A percentile compares a stretch with the other conserved stretches of the same genome.
Conservation (phyloP, 2,113 vertebrate genomes). For the Saguinus midas region DNA sequence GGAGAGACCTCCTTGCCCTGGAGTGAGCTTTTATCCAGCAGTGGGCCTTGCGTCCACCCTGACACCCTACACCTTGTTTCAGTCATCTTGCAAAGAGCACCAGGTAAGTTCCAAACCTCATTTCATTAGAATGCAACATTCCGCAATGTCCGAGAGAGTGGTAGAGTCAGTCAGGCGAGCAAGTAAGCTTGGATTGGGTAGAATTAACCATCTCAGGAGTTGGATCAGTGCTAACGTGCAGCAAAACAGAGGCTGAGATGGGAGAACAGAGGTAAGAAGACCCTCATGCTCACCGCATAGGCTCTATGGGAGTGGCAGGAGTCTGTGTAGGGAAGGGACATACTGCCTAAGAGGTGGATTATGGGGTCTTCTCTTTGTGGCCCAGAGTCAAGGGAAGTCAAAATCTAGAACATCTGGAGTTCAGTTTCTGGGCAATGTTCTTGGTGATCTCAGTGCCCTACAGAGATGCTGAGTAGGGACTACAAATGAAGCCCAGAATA, state of each 20-base stretch:
- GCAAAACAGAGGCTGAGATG: background rate
- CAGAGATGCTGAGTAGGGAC: background rate
- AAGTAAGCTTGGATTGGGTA: background rate
- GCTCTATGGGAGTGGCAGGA: rapidly evolving
- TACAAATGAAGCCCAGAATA: background rate
- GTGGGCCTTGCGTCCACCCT: too few relatives aligned
- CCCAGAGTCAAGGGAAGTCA: background rate
- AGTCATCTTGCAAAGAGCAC: background rate
- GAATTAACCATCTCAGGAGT: background rate
- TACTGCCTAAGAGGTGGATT: background rate
- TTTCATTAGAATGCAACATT: background rate
- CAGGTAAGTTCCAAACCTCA: background rate
- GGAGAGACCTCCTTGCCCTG: background rate
- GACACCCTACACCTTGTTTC: background rate
- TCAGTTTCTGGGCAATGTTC: background rate
- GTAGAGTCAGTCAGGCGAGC: background rate
- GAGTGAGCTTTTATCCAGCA: background rate
- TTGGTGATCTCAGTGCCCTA: background rate
- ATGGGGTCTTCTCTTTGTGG: background rate
- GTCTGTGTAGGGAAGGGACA: background rate
- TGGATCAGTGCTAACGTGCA: background rate
- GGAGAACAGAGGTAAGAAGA: background rate
- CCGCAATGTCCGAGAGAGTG: background rate
- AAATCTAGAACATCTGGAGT: background rate
- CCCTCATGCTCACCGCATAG: background rate